These are phyloP conservation scores for Coecobrya sp. DNA, from an alignment of 2,888 invertebrate species.

Conservation along the genomic window DNA sequence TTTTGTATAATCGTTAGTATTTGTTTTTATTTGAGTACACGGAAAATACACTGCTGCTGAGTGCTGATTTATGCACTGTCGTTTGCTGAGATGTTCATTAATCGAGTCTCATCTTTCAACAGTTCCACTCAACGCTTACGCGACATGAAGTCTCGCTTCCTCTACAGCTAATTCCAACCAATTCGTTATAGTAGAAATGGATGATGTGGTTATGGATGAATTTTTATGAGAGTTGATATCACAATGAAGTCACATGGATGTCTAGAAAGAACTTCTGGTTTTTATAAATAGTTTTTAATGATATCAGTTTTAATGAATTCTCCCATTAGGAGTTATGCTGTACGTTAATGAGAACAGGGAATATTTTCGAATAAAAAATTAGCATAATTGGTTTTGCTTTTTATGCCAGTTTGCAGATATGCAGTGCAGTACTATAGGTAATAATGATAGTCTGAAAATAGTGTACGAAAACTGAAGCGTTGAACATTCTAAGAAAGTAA, in stretches of 20 bases:
- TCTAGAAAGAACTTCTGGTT: too few species aligned
- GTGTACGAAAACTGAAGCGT: too few species aligned
- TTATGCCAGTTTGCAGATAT: too few species aligned
- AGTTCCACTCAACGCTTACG: conserved; percentile 33
- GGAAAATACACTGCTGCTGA: background rate
- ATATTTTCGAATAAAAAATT: too few species aligned
- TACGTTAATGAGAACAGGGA: too few species aligned
- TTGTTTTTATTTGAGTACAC: background rate
- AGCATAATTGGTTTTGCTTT: too few species aligned
- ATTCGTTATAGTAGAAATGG: background rate
- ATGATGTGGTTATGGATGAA: background rate
- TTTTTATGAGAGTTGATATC: background rate
- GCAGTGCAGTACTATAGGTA: too few species aligned
- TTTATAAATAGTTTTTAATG: too few species aligned
- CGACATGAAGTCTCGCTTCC: background rate
- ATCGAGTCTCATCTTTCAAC: conserved; percentile 33
- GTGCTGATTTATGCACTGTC: background rate
- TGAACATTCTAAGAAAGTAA: too few species aligned
- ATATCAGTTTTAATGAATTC: too few species aligned
- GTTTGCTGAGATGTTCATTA: conserved; percentile 2
- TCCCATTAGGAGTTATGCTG: too few species aligned
- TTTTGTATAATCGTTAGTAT: background rate
- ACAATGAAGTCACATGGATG: background rate
- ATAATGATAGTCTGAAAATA: too few species aligned
- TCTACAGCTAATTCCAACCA: conserved; percentile 10